A percentile compares a stretch with the other conserved stretches of the same genome.
phyloP scores from a whole-genome alignment of 2,888 invertebrate species.

The Uloborus plumipes region DNA sequence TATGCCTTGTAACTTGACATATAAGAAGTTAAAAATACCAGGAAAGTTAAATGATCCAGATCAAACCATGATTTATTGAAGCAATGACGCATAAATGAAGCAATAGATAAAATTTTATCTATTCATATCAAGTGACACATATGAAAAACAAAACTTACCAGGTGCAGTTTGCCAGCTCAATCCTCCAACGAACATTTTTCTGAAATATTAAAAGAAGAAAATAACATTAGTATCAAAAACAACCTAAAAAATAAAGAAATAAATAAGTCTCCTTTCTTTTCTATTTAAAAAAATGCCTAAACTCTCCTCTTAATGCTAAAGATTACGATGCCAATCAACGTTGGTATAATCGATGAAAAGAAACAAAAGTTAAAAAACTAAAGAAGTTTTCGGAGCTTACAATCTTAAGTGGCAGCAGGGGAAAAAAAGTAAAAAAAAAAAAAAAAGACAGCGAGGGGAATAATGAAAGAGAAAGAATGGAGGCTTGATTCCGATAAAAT shows the following conservation, averaged over 20 bases:
- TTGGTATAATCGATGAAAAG: slow-evolving; percentile 44
- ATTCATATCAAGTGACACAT: too few species aligned
- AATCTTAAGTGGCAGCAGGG: too few species aligned
- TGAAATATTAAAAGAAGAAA: slow-evolving; percentile 72
- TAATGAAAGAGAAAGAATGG: too few species aligned
- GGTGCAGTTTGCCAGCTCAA: slow-evolving; percentile 99
- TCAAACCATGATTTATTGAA: too few species aligned
- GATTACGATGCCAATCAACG: slow-evolving; percentile 59
- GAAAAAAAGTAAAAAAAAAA: slow-evolving; percentile 25
- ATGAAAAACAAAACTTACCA: slow-evolving; percentile 78
- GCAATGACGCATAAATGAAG: too few species aligned
- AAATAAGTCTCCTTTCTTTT: not conserved
- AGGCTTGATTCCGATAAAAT: not conserved
- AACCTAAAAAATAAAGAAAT: not conserved
- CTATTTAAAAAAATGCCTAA: too few species aligned
- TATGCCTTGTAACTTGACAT: too few species aligned
- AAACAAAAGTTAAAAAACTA: not conserved
- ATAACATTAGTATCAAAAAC: slow-evolving; percentile 26
- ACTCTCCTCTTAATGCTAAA: slow-evolving; percentile 31
- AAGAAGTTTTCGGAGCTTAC: too few species aligned
- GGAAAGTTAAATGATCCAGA: too few species aligned
- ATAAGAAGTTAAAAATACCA: too few species aligned
- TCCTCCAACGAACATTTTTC: slow-evolving; percentile 99
- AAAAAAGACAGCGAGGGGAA: slow-evolving; percentile 5
- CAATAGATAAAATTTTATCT: too few species aligned